Percentiles rank a stretch among this genome's conserved stretches.
Evolutionary conservation across 2,797 vertebrate genomes (phyloP).

Genomic region (Sebastes ruberrimus): DNA sequence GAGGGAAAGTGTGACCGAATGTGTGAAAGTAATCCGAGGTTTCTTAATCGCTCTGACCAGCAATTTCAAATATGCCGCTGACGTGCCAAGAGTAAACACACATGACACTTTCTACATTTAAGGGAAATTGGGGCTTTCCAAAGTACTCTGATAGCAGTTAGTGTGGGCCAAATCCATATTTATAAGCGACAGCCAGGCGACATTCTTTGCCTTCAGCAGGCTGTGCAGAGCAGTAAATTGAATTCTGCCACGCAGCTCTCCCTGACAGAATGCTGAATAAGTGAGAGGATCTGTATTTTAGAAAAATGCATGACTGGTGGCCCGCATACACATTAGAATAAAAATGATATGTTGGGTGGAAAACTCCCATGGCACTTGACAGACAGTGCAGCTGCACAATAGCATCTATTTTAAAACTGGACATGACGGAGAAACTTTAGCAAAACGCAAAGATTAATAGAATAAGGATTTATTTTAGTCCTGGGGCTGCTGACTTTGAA

Average conservation of each 20-base stretch:
- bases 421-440: conserved; percentile 42
- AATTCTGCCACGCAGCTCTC: conserved; percentile 77
- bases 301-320: conserved; percentile 75
- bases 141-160: conserved; percentile 71
- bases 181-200: conserved; percentile 73
- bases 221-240: conserved; percentile 80
- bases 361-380: conserved; percentile 72
- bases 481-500: conserved; percentile 27
- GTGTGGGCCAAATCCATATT: conserved; percentile 79
- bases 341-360: conserved; percentile 68
- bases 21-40: conserved; percentile 63
- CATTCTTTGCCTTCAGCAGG: conserved; percentile 76
- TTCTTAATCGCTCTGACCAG: conserved; percentile 60
- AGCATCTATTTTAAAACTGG: conserved; percentile 51
- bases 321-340: conserved; percentile 70
- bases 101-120: conserved; percentile 55
- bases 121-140: conserved; percentile 54
- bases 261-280: conserved; percentile 83
- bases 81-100: conserved; percentile 64
- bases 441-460: conserved; percentile 37
- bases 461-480: conserved; percentile 31
- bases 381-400: conserved; percentile 62
- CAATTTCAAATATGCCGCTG: conserved; percentile 39
- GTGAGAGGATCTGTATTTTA: conserved; percentile 80
- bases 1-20: conserved; percentile 60